Evolutionary conservation across 1,140 invertebrate genomes (phyloP).

Genomic region (Macrostomum lignano): DNA sequence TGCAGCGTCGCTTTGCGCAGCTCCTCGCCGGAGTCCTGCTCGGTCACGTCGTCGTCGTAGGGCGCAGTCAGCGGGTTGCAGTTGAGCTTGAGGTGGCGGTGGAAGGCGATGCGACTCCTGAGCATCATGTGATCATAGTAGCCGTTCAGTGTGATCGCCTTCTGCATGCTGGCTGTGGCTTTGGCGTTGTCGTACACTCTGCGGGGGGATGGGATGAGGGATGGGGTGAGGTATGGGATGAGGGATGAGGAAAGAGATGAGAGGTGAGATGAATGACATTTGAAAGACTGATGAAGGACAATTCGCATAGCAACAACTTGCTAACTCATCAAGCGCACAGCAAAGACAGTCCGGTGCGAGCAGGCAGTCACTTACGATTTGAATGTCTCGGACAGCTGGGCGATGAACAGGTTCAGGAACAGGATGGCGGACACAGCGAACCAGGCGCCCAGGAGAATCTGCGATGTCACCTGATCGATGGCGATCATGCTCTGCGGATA

Average conservation of each 20-base stretch:
- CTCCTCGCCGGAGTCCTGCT: slow-evolving; percentile 12
- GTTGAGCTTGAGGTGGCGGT: slow-evolving; percentile 9
- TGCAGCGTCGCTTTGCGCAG: slow-evolving; percentile 22
- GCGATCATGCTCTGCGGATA: slow-evolving; percentile 12
- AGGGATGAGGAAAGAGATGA: no score
- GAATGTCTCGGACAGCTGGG: slow-evolving; percentile 21
- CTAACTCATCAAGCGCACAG: no score
- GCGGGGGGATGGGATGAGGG: no score
- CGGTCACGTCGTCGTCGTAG: slow-evolving; percentile 21
- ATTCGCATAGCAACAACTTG: no score
- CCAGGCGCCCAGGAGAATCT: slow-evolving; percentile 16
- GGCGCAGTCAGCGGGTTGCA: slow-evolving; percentile 13
- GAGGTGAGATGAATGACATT: background rate
- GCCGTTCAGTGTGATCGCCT: slow-evolving; percentile 15
- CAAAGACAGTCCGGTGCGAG: background rate
- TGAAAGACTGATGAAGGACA: no score
- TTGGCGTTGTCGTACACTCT: slow-evolving; percentile 24
- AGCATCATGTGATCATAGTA: slow-evolving; percentile 13
- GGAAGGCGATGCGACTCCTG: slow-evolving; percentile 11
- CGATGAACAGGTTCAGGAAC: slow-evolving; percentile 21
- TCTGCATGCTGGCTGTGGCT: slow-evolving; percentile 24
- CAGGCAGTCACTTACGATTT: slow-evolving; percentile 12
- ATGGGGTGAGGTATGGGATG: no score
- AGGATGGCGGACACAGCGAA: slow-evolving; percentile 18
- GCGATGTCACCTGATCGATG: slow-evolving; percentile 14